phyloP scores from a whole-genome alignment of 2,888 invertebrate species.

The Leptinotarsa haldemani region DNA sequence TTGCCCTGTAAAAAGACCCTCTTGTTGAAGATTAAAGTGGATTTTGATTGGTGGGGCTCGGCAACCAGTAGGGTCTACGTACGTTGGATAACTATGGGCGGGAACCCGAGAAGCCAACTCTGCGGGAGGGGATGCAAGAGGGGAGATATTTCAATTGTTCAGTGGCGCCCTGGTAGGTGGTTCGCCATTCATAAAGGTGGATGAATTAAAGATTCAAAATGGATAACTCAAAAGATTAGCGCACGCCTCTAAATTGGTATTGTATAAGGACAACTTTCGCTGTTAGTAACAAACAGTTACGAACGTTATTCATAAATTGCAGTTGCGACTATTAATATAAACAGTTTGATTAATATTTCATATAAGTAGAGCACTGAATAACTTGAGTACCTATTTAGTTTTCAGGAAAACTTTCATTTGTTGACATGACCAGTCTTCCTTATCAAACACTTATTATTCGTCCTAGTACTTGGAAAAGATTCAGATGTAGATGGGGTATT shows the following conservation, averaged over 20 bases:
- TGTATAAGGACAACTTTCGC: not conserved
- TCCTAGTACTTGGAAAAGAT: too few relatives aligned
- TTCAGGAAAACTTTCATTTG: too few relatives aligned
- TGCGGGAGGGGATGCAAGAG: slow-evolving; percentile 45
- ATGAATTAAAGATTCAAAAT: slow-evolving; percentile 41
- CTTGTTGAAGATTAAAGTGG: slow-evolving; percentile 49
- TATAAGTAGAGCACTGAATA: too few relatives aligned
- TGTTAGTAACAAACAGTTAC: too few relatives aligned
- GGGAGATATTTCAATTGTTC: slow-evolving; percentile 40
- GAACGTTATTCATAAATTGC: too few relatives aligned
- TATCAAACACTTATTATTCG: too few relatives aligned
- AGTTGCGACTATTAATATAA: too few relatives aligned
- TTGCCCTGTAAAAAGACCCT: slow-evolving; percentile 57
- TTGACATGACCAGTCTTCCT: too few relatives aligned
- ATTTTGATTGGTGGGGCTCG: slow-evolving; percentile 52
- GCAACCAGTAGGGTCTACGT: slow-evolving; percentile 52
- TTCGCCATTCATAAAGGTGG: slow-evolving; percentile 25
- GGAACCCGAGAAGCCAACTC: slow-evolving; percentile 29
- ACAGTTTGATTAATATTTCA: too few relatives aligned
- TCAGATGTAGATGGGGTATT: too few relatives aligned
- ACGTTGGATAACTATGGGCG: slow-evolving; percentile 40
- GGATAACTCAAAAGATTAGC: slow-evolving; percentile 11
- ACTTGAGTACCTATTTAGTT: too few relatives aligned
- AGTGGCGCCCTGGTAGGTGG: slow-evolving; percentile 49
- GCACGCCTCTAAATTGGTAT: not conserved